Evolutionary conservation across 2,113 vertebrate species (phyloP).

Genomic region (Ceyx melanurus): DNA sequence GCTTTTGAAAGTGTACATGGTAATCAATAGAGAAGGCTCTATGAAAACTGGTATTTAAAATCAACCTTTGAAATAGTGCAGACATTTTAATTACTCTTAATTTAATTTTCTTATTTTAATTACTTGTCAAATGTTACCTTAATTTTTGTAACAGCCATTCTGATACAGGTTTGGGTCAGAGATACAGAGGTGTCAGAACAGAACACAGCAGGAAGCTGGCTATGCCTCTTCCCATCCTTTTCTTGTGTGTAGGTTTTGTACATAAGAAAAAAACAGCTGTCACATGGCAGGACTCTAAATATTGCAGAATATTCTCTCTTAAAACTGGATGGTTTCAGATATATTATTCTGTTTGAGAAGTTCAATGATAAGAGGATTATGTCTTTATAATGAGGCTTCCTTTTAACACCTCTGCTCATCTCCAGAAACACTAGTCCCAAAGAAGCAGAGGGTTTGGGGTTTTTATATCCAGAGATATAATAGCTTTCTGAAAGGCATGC

Average conservation of each 20-base stretch:
- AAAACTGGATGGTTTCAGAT: neutral
- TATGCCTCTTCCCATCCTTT: neutral
- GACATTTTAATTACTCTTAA: conserved; percentile 22
- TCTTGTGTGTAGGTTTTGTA: neutral
- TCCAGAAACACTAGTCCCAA: conserved; percentile 1
- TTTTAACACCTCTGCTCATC: conserved; percentile 6
- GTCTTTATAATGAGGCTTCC: conserved; percentile 10
- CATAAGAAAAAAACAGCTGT: neutral
- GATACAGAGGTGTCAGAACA: neutral
- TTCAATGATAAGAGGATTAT: neutral
- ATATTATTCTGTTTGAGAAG: neutral
- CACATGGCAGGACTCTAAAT: neutral
- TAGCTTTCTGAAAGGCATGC: neutral
- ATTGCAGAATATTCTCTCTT: neutral
- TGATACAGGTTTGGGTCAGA: conserved; percentile 19
- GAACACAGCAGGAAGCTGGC: conserved; percentile 23
- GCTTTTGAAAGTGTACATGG: neutral
- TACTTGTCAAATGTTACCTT: conserved; percentile 17
- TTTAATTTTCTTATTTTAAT: neutral
- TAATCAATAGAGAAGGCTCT: neutral
- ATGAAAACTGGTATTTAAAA: neutral
- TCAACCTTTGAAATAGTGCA: conserved; percentile 25
- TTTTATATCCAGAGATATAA: neutral
- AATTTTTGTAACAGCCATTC: conserved; percentile 52
- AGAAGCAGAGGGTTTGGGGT: neutral